phyloP scores from a whole-genome alignment of 1,140 invertebrate genomes.

The Microvelia longipes region DNA sequence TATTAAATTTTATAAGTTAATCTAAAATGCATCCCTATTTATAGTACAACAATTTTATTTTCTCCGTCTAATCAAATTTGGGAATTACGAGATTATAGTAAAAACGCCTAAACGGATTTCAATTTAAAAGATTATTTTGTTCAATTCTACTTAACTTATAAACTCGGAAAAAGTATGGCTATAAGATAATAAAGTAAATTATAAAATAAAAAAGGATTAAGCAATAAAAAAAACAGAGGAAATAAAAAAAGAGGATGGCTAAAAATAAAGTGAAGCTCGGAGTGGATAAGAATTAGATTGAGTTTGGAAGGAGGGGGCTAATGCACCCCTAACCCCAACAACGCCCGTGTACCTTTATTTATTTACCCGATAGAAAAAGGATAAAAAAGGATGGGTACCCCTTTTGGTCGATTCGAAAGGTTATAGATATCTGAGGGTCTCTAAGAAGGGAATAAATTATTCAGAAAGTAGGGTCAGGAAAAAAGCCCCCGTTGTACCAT shows the following conservation, averaged over 20 bases:
- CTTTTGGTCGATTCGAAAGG: neutral
- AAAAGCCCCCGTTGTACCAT: neutral
- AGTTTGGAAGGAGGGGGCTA: neutral
- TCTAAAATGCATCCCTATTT: too few relatives aligned
- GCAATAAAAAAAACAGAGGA: constrained; percentile 5
- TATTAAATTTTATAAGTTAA: too few relatives aligned
- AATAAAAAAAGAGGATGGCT: neutral
- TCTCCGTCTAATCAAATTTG: too few relatives aligned
- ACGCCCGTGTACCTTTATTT: neutral
- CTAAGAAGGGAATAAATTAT: neutral
- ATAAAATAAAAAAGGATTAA: constrained; percentile 14
- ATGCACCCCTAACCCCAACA: neutral
- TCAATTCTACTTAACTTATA: neutral
- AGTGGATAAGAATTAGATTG: neutral
- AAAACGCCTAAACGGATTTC: too few relatives aligned
- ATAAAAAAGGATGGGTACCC: neutral
- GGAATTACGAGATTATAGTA: too few relatives aligned
- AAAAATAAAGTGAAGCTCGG: neutral
- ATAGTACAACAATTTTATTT: too few relatives aligned
- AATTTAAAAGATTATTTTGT: neutral
- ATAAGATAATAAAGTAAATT: too few relatives aligned
- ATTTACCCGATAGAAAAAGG: neutral
- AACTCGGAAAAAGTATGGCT: constrained; percentile 7
- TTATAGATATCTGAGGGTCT: neutral
- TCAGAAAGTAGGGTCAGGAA: neutral